Base-by-base conservation (phyloP, 2,113 vertebrate genomes). In the Bubo bubo region DNA sequence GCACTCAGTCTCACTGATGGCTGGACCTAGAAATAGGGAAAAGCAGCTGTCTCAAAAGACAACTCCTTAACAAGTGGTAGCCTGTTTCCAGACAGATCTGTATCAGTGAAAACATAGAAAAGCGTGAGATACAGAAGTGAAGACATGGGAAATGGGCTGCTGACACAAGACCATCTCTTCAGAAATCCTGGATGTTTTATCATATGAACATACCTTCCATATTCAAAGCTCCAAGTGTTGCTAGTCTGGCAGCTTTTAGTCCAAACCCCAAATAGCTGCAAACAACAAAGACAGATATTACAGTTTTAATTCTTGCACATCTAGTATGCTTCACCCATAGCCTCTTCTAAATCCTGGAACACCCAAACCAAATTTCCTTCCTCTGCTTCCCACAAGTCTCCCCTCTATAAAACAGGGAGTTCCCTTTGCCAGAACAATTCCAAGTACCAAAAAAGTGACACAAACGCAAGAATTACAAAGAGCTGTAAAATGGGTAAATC, bases 221-320 rank as follows among this genome's bases (percentile, higher is more conserved):
- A 93, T 98, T 98, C 90, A 99, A 98, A 66, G 99, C 99, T 96
- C 99, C 99, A 76, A 99, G 98, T 1, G 98, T 99, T 79, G 99
- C 99, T 64, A 99, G 97, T 94, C 99, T 98, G 95, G 99, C 99
- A 50, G 98, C 99, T 97, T 98, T 98, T 74, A 99, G 97, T 96
- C 99, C 99, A 97, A 99, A 99, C 64, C 99, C 99, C 97, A 99
- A 98, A 97, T 99, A 99, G 97, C 99, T 99, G 95, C 70, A 93
- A 93, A 92, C 32, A 75, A 95, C 39, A 97, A 64, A 94, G 23
- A 74, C 43, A 49, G 49, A 96, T 3, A 30, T 56, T 43, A 53
- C 4, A 55, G 60, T 64, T 87, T 90, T 35, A 72, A 75, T 82
- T 93, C 58, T 43, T 68, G 32, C 23, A 85, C 14, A 66, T 39